Evolutionary conservation across 2,797 vertebrate genomes (phyloP), one percentile per base, ranked within the genome.

Genomic region (Typhlichthys eigenmanni): DNA sequence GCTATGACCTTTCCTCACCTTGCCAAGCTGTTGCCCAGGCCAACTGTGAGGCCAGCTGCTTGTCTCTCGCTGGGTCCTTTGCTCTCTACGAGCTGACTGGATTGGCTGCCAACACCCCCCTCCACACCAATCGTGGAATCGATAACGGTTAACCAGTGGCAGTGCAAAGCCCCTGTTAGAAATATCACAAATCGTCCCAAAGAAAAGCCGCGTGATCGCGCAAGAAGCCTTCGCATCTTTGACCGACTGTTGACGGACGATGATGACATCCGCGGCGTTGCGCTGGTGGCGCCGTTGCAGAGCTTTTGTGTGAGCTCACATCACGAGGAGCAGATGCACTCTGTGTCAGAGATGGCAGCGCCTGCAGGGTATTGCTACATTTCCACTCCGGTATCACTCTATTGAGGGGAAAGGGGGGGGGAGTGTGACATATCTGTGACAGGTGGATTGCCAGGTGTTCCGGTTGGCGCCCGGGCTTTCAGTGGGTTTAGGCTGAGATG

Each of bases 41-140:
- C 87, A 82, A 89, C 91, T 89, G 89, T 83, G 90, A 84, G 81
- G 78, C 88, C 84, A 80, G 81, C 90, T 91, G 90, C 87, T 83
- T 13, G 66, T 87, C 80, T 86, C 83, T 85, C 81, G 75, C 76
- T 69, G 50, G 50, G 77, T 17, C 60, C 55, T 68, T 79, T 69
- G 74, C 64, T 84, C 64, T 68, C 68, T 72, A 68, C 66, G 4
- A 29, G 24, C 24, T 29, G 76, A 75, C 75, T 58, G 65, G 48
- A 57, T n/a, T 43, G 60, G 49, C 14, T 79, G 67, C 72, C 69
- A 85, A 46, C 45, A 48, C 54, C 55, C 65, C 63, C 63, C 4
- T 52, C 53, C 58, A 68, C 55, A 16, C 46, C 1, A 1, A 61
- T 17, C 11, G 69, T 38, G 34, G 34, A 38, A 9, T 38, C 7